Base-by-base conservation (phyloP, 2,113 vertebrate species). In the Halichoerus grypus region DNA sequence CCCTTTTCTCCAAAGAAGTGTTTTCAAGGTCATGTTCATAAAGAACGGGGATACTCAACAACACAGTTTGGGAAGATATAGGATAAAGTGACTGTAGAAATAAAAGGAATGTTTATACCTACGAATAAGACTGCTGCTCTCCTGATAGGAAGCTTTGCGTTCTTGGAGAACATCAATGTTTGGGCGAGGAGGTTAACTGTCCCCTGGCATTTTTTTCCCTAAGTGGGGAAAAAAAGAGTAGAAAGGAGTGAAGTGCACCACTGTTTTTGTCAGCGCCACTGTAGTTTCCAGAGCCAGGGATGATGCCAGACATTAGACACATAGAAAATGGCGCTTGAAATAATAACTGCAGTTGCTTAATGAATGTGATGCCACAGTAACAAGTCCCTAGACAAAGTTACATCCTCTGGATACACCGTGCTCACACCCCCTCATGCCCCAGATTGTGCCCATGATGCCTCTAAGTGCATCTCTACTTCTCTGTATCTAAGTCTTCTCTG, bases 131-230 rank as follows among this genome's bases (percentile, higher is more conserved):
- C 93, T 55, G 97, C 97, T 84, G 97, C 53, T 96, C 98, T 98
- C 97, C 97, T 96, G 95, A 98, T 95, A 42, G 97, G 74, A 93
- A 98, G 94, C 92, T 96, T 97, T 89, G 77, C 49, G 61, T 94
- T 94, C 95, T 88, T 97, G 93, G 59, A 80, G 76, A 97, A 98
- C 57, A 21, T 82, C 80, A 97, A 19, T 63, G 95, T 95, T 95
- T 98, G 97, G 55, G 53, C 86, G 86, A 98, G 63, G 83, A 98
- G 97, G 94, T 97, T 80, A 84, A 97, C 90, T 95, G 95, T 98
- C 39, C 97, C 98, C 80, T 95, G 93, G 92, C 92, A 97, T 93
- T 97, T 98, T 96, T 95, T 92, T 53, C 85, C 98, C 97, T 98
- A 94, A 55, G 16, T 76, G 31, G 65, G 65, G 57, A 59, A 61